Percentiles rank a stretch among this genome's conserved stretches.
These are phyloP conservation scores for Eolophus roseicapilla DNA, from an alignment of 2,113 vertebrate species.

Conservation along the genomic window DNA sequence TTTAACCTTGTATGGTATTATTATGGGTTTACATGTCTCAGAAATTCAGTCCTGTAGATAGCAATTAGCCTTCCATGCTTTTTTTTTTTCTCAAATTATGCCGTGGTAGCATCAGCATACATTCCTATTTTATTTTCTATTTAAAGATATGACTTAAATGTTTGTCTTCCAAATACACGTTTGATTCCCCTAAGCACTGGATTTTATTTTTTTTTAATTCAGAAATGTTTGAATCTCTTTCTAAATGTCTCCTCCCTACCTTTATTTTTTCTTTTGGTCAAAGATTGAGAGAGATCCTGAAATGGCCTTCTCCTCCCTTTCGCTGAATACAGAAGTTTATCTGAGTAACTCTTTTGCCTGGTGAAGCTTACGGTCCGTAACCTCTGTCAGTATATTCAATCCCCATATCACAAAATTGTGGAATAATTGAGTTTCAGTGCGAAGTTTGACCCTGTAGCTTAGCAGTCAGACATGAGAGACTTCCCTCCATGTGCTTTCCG, in stretches of 20 bases:
- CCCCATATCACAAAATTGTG: fast-evolving
- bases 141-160: not conserved
- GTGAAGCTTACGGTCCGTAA: not conserved
- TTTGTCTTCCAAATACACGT: not conserved
- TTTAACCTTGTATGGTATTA: not conserved
- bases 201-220: not conserved
- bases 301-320: not conserved
- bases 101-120: not conserved
- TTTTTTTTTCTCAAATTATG: not conserved
- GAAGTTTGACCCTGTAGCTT: not conserved
- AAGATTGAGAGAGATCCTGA: not conserved
- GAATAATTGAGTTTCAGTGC: not conserved
- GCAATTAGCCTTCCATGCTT: not conserved
- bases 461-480: not conserved
- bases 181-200: fast-evolving
- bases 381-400: not conserved
- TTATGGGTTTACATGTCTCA: not conserved
- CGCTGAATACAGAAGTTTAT: not conserved
- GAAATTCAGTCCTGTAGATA: not conserved
- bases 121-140: not conserved
- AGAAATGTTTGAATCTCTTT: not conserved
- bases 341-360: not conserved
- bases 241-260: not conserved
- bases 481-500: not conserved
- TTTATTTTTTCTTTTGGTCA: not conserved